Percentiles rank a stretch among this genome's conserved stretches.
phyloP scores from a whole-genome alignment of 2,797 vertebrate species.

The Hyperoplus lanceolatus region DNA sequence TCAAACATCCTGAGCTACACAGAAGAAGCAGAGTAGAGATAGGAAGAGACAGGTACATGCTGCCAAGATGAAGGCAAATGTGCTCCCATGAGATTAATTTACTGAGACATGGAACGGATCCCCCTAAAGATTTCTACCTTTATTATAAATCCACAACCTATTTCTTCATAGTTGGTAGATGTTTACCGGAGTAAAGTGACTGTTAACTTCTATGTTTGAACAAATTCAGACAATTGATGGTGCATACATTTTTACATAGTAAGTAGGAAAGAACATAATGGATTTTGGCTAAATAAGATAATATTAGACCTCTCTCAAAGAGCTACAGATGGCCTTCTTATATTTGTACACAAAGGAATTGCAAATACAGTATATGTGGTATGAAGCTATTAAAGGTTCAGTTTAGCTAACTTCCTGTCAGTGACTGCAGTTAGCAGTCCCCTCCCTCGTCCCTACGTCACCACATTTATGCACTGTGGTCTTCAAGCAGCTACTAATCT shows the following conservation, averaged over 20 bases:
- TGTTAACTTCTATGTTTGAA: not conserved
- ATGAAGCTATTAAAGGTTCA: not conserved
- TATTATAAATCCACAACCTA: not conserved
- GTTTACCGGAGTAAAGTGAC: conserved; percentile 23
- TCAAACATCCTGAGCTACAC: conserved; percentile 95
- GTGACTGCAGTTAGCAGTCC: no score
- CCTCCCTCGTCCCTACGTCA: no score
- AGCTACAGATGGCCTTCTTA: not conserved
- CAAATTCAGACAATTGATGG: not conserved
- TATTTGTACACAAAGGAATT: not conserved
- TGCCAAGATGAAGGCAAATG: conserved; percentile 38
- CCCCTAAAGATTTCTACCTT: conserved; percentile 8
- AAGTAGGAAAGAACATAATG: not conserved
- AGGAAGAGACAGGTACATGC: conserved; percentile 69
- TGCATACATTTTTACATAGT: not conserved
- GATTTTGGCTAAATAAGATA: not conserved
- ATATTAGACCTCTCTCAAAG: not conserved
- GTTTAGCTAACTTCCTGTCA: no score
- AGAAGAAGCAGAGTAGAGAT: conserved; percentile 80
- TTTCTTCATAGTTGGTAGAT: not conserved
- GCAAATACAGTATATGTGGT: not conserved
- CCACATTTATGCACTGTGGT: no score
- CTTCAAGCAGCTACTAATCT: no score
- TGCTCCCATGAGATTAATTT: conserved; percentile 4
- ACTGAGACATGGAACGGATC: not conserved